Percentiles rank a stretch among this genome's conserved stretches.
phyloP scores from a whole-genome alignment of 2,888 invertebrate species.

The Tineola bisselliella region DNA sequence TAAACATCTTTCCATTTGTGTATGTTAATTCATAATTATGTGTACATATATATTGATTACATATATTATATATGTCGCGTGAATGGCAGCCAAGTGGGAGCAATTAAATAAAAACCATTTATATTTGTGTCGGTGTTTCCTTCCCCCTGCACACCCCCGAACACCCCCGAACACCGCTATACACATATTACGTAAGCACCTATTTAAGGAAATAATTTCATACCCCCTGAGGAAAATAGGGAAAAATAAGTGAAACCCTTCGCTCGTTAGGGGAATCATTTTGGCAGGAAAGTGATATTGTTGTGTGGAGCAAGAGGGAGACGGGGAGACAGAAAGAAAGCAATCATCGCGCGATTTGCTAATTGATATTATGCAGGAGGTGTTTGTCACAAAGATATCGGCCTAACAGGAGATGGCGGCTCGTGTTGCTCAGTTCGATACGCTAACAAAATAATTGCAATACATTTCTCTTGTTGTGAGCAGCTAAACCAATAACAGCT shows the following conservation, averaged over 20 bases:
- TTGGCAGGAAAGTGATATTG: slow-evolving; percentile 39
- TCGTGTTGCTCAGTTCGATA: no score
- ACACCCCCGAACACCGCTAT: no score
- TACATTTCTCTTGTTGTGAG: no score
- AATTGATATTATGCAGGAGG: no score
- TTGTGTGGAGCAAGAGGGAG: no score
- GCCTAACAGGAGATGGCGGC: no score
- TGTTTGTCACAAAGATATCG: no score
- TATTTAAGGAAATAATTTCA: slow-evolving; percentile 15
- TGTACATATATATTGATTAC: neutral
- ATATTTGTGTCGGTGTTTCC: neutral
- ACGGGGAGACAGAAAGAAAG: no score
- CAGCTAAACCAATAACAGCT: no score
- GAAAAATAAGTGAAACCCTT: slow-evolving; percentile 16
- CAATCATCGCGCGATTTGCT: neutral
- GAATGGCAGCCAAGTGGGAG: slow-evolving; percentile 15
- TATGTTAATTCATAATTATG: no score
- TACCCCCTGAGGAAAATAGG: slow-evolving; percentile 10
- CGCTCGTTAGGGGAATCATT: slow-evolving; percentile 24
- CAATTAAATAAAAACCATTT: neutral
- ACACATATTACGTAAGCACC: neutral
- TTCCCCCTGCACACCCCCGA: neutral
- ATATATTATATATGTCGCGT: neutral
- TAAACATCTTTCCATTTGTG: no score
- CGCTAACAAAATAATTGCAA: no score